phyloP scores from a whole-genome alignment of 2,113 vertebrate species.

The Dolichallabes microphthalmus region DNA sequence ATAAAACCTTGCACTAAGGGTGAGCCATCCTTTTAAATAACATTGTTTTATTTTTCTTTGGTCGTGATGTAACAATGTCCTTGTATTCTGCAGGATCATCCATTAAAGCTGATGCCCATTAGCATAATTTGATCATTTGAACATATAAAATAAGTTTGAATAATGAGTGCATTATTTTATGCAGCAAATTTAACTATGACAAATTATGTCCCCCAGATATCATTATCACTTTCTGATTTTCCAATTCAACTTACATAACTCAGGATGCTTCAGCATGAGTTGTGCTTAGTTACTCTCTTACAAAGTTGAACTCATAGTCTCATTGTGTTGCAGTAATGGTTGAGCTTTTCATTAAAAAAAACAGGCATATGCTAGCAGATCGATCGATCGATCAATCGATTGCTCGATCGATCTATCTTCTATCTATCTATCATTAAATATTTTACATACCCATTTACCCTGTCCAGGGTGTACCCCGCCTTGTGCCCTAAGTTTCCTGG shows the following conservation, averaged over 20 bases:
- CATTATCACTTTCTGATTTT: slow-evolving; percentile 33
- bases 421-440: too few species aligned
- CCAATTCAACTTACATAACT: slow-evolving; percentile 24
- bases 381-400: not conserved
- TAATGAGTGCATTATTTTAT: slow-evolving; percentile 47
- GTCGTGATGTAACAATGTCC: slow-evolving; percentile 33
- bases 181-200: slow-evolving; percentile 47
- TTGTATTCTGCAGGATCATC: slow-evolving; percentile 28
- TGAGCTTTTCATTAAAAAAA: not conserved
- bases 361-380: not conserved
- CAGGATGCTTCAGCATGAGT: not conserved
- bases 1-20: not conserved
- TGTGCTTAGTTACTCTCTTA: not conserved
- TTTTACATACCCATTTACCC: too few species aligned
- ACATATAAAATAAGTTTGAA: slow-evolving; percentile 43
- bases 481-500: too few species aligned
- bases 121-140: slow-evolving; percentile 49
- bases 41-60: slow-evolving; percentile 39
- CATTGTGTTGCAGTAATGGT: not conserved
- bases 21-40: not conserved
- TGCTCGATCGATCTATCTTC: not conserved
- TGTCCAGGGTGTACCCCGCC: too few species aligned
- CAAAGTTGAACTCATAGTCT: not conserved
- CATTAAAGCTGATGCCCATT: slow-evolving; percentile 42
- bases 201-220: slow-evolving; percentile 41